Conservation (phyloP, 2,113 vertebrate genomes). For the Sorex araneus region DNA sequence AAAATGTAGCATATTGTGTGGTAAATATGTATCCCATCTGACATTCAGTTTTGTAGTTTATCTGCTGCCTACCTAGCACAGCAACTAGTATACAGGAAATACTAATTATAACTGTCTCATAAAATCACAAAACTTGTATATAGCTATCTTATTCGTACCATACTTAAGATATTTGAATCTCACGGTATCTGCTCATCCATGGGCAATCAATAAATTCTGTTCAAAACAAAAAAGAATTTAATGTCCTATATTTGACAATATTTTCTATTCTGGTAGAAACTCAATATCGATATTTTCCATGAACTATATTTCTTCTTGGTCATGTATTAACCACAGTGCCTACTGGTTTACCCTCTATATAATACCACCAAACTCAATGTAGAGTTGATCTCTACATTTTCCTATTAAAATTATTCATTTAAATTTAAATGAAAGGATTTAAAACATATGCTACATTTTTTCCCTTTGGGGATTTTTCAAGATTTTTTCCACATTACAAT, state of each 20-base stretch:
- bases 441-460: constrained; percentile 25
- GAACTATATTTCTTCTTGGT: constrained; percentile 13
- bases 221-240: constrained; percentile 32
- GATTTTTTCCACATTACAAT: not conserved
- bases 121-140: not conserved
- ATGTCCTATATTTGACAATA: not conserved
- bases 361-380: not conserved
- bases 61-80: not conserved
- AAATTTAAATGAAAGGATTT: constrained; percentile 17
- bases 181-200: not conserved
- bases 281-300: not conserved
- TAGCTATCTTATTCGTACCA: not conserved
- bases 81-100: not conserved
- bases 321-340: not conserved
- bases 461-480: not conserved
- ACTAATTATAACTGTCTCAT: not conserved
- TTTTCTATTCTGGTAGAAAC: constrained; percentile 4
- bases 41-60: not conserved
- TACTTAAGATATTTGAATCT: not conserved
- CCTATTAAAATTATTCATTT: not conserved
- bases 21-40: not conserved
- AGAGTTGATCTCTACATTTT: not conserved
- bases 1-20: not conserved
- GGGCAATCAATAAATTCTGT: not conserved
- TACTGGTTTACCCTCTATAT: not conserved